A percentile compares a stretch with the other conserved stretches of the same genome.
These are phyloP conservation scores for Antennarius maculatus DNA, from an alignment of 2,797 vertebrate species.

Conservation along the genomic window DNA sequence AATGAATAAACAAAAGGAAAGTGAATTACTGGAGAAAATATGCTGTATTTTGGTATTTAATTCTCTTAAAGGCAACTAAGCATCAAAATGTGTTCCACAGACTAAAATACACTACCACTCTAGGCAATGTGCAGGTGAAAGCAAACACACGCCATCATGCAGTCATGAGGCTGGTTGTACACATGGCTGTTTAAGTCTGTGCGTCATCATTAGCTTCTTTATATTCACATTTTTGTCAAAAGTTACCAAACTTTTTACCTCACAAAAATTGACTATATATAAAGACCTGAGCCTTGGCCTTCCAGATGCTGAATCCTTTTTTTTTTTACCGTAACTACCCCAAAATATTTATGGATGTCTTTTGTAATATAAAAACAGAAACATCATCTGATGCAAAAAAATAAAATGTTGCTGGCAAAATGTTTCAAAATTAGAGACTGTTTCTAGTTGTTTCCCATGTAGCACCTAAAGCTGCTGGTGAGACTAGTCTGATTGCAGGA, in stretches of 20 bases:
- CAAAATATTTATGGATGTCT: background rate
- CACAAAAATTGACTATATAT: background rate
- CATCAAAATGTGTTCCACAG: background rate
- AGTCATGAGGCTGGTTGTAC: background rate
- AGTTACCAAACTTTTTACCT: background rate
- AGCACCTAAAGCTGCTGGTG: too few species aligned
- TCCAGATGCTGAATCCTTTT: background rate
- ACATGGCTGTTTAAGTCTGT: background rate
- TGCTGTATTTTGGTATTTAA: background rate
- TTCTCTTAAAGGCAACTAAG: background rate
- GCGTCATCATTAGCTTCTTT: background rate
- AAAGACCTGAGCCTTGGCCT: background rate
- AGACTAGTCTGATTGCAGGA: too few species aligned
- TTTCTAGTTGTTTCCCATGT: too few species aligned
- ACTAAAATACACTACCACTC: background rate
- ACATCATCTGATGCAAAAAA: too few species aligned
- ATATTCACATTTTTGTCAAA: background rate
- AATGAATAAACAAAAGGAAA: background rate
- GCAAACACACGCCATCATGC: background rate
- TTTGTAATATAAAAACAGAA: too few species aligned
- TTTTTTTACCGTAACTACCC: background rate
- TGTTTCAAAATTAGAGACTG: too few species aligned
- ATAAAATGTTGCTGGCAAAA: too few species aligned
- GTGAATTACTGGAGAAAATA: background rate
- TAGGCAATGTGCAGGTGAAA: background rate